Evolutionary conservation across 2,888 invertebrate species (phyloP), one percentile per base, ranked within the genome.

Genomic region (Cryptosula pallasiana): DNA sequence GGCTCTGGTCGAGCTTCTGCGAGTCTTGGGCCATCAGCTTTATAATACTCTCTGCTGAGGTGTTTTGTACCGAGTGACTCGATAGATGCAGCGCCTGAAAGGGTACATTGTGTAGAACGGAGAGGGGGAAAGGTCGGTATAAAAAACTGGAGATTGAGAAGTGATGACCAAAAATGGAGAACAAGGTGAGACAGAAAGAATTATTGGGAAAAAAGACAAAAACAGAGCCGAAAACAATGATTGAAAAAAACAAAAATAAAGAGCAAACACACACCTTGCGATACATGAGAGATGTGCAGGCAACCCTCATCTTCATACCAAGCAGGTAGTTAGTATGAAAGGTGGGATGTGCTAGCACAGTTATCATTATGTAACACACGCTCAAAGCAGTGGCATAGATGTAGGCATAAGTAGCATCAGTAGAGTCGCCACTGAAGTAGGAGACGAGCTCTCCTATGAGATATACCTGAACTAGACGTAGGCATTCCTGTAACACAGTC

Each of bases 231-330:
- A n/a, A n/a, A n/a, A n/a, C n/a, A n/a, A n/a, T n/a, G n/a, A n/a
- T n/a, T n/a, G n/a, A n/a, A n/a, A n/a, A n/a, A n/a, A n/a, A n/a
- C n/a, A n/a, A n/a, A n/a, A n/a, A n/a, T n/a, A n/a, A n/a, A n/a
- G n/a, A n/a, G n/a, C n/a, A n/a, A n/a, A n/a, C n/a, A n/a, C n/a
- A n/a, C 69, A 79, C 79, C 76, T 79, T 79, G 70, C 79, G 76
- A 73, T 79, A 79, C 25, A 79, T 77, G 27, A 79, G 74, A 0
- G 78, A 78, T 0, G 78, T 78, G 54, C 76, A 75, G 1, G 78
- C 78, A n/a, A 78, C 78, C 36, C 77, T 73, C 75, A 79, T 77
- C 32, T 76, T 72, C 55, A 76, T 73, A 0, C 76, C 76, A 23
- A 63, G 54, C 69, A 74, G 63, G 73, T 78, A 78, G n/a, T 77